These are phyloP conservation scores for Barnardius zonarius DNA, from an alignment of 2,113 vertebrate species.

Conservation along the genomic window DNA sequence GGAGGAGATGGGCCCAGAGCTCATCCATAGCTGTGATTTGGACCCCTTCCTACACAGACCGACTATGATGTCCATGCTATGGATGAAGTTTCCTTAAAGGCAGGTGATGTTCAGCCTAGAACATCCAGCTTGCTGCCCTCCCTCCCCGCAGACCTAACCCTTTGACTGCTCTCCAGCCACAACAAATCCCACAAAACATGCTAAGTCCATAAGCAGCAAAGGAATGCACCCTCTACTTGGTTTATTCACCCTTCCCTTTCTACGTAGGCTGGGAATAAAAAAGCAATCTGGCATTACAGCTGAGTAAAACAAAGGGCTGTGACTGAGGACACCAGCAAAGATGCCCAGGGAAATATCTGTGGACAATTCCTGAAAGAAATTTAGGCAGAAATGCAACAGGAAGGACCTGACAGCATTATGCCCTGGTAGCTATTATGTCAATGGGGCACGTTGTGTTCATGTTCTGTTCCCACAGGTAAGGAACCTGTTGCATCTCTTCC, in stretches of 20 bases:
- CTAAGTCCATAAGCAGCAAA: neutral
- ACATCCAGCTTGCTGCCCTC: neutral
- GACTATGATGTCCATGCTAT: neutral
- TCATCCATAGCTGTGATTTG: neutral
- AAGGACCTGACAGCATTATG: neutral
- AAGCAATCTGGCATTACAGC: neutral
- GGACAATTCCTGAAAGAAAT: neutral
- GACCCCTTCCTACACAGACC: neutral
- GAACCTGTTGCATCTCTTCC: fast-evolving
- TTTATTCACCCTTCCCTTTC: neutral
- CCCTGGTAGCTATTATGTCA: fast-evolving
- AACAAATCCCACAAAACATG: neutral
- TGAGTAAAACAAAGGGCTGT: neutral
- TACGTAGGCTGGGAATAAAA: neutral
- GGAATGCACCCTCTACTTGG: fast-evolving
- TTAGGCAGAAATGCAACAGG: fast-evolving
- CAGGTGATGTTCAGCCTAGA: neutral
- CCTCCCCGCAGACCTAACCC: neutral
- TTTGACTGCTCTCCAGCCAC: neutral
- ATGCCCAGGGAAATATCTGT: neutral
- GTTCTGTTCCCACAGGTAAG: neutral
- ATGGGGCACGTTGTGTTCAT: fast-evolving
- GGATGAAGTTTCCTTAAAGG: neutral
- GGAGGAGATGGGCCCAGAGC: neutral
- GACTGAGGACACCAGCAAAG: fast-evolving